A percentile compares a stretch with the other conserved stretches of the same genome.
phyloP scores from a whole-genome alignment of 2,113 vertebrate genomes.

The Megaptera novaeangliae region DNA sequence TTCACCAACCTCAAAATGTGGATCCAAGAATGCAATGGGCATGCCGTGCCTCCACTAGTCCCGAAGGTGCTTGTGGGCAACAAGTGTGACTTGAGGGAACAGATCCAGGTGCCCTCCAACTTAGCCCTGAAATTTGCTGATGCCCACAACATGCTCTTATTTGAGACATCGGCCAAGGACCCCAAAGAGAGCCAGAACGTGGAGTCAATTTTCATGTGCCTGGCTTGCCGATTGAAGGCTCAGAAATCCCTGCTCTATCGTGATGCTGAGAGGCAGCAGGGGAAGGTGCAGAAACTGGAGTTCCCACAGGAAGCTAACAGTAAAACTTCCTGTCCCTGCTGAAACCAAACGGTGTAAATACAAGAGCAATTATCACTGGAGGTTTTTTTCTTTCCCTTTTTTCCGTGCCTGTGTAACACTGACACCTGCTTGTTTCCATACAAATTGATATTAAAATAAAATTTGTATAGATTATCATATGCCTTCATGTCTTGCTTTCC shows the following conservation, averaged over 20 bases:
- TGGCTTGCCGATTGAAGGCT: slow-evolving; percentile 94
- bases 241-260: slow-evolving; percentile 95
- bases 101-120: slow-evolving; percentile 96
- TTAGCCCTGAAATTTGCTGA: slow-evolving; percentile 95
- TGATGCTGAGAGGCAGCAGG: slow-evolving; percentile 89
- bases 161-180: slow-evolving; percentile 98
- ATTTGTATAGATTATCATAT: slow-evolving; percentile 75
- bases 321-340: slow-evolving; percentile 91
- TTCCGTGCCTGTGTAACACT: slow-evolving; percentile 57
- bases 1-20: slow-evolving; percentile 97
- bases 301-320: slow-evolving; percentile 81
- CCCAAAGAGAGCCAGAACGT: slow-evolving; percentile 95
- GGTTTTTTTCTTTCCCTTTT: slow-evolving; percentile 43
- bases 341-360: slow-evolving; percentile 77
- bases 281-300: slow-evolving; percentile 85
- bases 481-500: slow-evolving; percentile 59
- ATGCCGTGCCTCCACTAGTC: slow-evolving; percentile 90
- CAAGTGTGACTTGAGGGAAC: slow-evolving; percentile 96
- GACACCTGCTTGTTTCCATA: slow-evolving; percentile 72
- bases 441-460: slow-evolving; percentile 73
- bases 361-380: slow-evolving; percentile 41
- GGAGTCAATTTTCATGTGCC: slow-evolving; percentile 97
- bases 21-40: slow-evolving; percentile 97
- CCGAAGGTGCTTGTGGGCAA: slow-evolving; percentile 97
- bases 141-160: slow-evolving; percentile 97